A percentile compares a stretch with the other conserved stretches of the same genome.
Conservation (phyloP, 2,797 vertebrate genomes). For the Premnoplex brunnescens region DNA sequence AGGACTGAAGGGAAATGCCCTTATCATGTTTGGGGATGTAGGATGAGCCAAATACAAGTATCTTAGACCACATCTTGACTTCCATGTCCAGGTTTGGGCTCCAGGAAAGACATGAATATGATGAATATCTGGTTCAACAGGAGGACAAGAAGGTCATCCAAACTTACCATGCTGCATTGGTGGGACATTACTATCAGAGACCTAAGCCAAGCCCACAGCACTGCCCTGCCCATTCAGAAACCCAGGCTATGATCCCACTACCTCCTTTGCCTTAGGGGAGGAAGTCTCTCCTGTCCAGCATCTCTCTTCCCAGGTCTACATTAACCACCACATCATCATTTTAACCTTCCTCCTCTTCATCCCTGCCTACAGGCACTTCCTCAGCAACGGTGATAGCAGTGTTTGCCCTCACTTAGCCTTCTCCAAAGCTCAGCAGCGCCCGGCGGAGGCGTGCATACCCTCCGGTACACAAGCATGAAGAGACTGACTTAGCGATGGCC, state of each 20-base stretch:
- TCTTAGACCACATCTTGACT: background rate
- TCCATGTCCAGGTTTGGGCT: background rate
- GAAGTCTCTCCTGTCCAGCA: background rate
- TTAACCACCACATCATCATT: background rate
- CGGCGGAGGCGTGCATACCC: rapidly evolving
- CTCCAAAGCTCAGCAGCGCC: background rate
- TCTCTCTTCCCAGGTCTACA: too few species aligned
- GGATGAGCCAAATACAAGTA: background rate
- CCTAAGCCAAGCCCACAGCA: background rate
- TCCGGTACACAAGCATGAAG: background rate
- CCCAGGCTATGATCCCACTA: too few species aligned
- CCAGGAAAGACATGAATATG: background rate
- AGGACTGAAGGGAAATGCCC: background rate
- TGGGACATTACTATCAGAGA: background rate
- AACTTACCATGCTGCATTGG: rapidly evolving
- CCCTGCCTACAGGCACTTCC: background rate
- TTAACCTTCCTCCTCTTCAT: background rate
- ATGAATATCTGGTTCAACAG: background rate
- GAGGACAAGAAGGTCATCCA: background rate
- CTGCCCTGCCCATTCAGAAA: background rate
- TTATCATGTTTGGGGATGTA: background rate
- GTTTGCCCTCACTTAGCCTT: background rate
- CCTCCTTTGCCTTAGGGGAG: too few species aligned
- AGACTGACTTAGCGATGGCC: rapidly evolving
- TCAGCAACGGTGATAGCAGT: rapidly evolving